Conservation (phyloP, 2,888 invertebrate genomes). For the Lomographa bimaculata region DNA sequence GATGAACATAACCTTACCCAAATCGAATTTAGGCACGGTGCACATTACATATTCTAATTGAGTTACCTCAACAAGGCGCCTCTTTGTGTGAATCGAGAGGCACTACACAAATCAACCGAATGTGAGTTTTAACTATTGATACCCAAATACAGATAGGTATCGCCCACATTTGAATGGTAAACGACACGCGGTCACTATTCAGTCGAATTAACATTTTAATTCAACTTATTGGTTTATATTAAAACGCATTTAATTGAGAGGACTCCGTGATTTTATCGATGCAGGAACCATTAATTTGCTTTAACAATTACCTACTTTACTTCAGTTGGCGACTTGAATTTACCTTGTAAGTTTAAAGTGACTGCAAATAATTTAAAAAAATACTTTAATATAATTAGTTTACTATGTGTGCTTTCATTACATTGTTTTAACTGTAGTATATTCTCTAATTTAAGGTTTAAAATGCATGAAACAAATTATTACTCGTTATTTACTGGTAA, state of each 20-base stretch:
- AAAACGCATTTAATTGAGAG: slow-evolving; percentile 32
- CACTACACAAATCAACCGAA: slow-evolving; percentile 15
- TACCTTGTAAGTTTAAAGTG: too few relatives aligned
- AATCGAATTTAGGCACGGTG: too few relatives aligned
- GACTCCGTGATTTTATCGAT: slow-evolving; percentile 26
- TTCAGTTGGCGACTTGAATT: too few relatives aligned
- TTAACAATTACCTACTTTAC: slow-evolving; percentile 5
- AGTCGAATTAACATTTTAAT: slow-evolving; percentile 42
- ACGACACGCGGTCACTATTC: slow-evolving; percentile 28
- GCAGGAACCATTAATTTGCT: slow-evolving; percentile 18
- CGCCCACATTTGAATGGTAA: slow-evolving; percentile 22
- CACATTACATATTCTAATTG: slow-evolving; percentile 9
- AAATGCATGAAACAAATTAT: too few relatives aligned
- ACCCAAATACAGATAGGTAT: slow-evolving; percentile 26
- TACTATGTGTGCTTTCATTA: too few relatives aligned
- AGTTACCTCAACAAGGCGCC: slow-evolving; percentile 10
- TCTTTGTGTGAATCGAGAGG: slow-evolving; percentile 13
- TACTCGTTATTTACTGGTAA: too few relatives aligned
- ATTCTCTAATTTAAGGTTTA: too few relatives aligned
- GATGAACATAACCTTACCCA: too few relatives aligned
- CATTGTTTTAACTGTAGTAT: too few relatives aligned
- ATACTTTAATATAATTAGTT: too few relatives aligned
- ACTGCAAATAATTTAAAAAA: too few relatives aligned
- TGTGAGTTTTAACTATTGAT: slow-evolving; percentile 18
- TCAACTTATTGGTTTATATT: slow-evolving; percentile 29